Evolutionary conservation across 2,113 vertebrate species (phyloP).

Genomic region (Dicaeum eximium): DNA sequence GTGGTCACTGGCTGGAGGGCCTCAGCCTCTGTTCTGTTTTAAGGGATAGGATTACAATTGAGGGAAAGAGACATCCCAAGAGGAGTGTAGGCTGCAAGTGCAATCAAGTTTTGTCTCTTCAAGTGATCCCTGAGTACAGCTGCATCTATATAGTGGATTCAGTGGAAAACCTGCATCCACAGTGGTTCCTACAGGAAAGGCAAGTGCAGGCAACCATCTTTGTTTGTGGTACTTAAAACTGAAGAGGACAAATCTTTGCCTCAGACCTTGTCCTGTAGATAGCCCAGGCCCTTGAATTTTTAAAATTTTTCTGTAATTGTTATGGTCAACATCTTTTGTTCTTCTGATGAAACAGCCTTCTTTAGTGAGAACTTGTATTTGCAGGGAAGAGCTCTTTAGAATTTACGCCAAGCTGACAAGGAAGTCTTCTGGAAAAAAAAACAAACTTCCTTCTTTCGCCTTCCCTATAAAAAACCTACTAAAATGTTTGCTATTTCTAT

Average conservation of each 20-base stretch:
- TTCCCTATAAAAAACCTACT: neutral
- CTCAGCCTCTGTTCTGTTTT: neutral
- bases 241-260: neutral
- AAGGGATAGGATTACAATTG: neutral
- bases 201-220: neutral
- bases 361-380: neutral
- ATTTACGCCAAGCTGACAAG: neutral
- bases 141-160: neutral
- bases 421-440: neutral
- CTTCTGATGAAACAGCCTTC: neutral
- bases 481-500: neutral
- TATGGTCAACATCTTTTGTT: neutral
- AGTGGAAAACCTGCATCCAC: neutral
- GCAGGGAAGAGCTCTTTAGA: neutral
- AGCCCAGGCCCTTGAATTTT: neutral
- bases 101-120: neutral
- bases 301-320: neutral
- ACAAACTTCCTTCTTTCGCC: neutral
- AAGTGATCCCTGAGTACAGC: neutral
- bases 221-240: neutral
- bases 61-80: neutral
- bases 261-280: neutral
- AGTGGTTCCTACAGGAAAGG: neutral
- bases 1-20: neutral
- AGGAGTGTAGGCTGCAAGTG: neutral